phyloP scores from a whole-genome alignment of 1,140 invertebrate genomes.

The Diabrotica undecimpunctata region DNA sequence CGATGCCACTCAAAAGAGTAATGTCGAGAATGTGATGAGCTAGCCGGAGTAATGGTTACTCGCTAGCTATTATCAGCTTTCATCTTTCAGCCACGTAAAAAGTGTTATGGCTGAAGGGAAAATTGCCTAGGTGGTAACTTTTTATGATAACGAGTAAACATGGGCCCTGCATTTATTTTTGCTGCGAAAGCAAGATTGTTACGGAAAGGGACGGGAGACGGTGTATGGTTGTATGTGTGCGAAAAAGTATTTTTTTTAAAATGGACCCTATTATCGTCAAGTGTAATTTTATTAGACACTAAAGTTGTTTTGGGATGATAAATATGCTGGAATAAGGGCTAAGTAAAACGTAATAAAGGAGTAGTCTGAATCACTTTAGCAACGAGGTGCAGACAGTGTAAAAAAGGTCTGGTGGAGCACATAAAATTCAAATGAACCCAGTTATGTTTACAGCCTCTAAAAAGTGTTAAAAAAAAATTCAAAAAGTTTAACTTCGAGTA shows the following conservation, averaged over 20 bases:
- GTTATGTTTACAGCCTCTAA: too few relatives aligned
- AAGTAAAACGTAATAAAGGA: too few relatives aligned
- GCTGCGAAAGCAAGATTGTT: slow-evolving; percentile 10
- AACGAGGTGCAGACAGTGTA: too few relatives aligned
- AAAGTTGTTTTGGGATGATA: too few relatives aligned
- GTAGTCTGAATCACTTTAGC: too few relatives aligned
- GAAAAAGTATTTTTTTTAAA: neutral
- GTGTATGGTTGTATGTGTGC: neutral
- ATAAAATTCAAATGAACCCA: too few relatives aligned
- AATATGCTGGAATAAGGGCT: too few relatives aligned
- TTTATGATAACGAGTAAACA: slow-evolving; percentile 38
- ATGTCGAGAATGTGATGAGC: slow-evolving; percentile 27
- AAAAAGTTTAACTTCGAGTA: too few relatives aligned
- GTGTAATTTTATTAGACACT: neutral
- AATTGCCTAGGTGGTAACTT: slow-evolving; percentile 41
- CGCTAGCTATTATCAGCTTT: slow-evolving; percentile 31
- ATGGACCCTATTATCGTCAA: neutral
- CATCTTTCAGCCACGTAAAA: slow-evolving; percentile 36
- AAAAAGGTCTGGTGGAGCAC: too few relatives aligned
- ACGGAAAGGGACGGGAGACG: neutral
- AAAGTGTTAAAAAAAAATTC: too few relatives aligned
- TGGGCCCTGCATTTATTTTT: slow-evolving; percentile 31
- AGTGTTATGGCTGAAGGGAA: slow-evolving; percentile 31
- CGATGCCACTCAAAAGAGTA: slow-evolving; percentile 27
- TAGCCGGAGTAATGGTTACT: slow-evolving; percentile 30